Percentiles rank a stretch among this genome's conserved stretches.
These are phyloP conservation scores for Theocolax elegans DNA, from an alignment of 1,140 invertebrate species.

Conservation along the genomic window DNA sequence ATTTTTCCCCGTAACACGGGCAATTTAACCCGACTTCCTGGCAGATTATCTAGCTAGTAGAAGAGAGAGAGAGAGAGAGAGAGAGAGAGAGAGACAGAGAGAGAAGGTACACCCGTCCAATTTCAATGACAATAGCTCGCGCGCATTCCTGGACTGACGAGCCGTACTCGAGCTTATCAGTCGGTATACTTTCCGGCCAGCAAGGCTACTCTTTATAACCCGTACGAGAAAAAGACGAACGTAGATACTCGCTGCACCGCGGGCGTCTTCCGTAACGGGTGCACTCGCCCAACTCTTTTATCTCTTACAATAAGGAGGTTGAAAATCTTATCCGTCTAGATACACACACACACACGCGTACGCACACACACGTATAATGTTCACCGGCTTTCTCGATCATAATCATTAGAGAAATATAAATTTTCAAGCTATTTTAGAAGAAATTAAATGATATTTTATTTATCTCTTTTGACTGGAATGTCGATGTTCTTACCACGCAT, in stretches of 20 bases:
- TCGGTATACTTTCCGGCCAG: neutral
- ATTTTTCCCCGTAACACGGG: constrained; percentile 21
- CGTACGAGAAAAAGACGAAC: too few relatives aligned
- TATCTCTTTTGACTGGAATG: too few relatives aligned
- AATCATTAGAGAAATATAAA: too few relatives aligned
- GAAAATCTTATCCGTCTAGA: too few relatives aligned
- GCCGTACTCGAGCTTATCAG: constrained; percentile 18
- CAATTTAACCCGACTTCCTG: constrained; percentile 21
- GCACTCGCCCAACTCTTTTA: neutral
- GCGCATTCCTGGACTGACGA: neutral
- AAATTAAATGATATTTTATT: too few relatives aligned
- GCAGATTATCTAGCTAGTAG: constrained; percentile 3
- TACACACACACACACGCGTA: too few relatives aligned
- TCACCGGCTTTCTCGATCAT: too few relatives aligned
- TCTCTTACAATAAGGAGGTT: too few relatives aligned
- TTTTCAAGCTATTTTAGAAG: too few relatives aligned
- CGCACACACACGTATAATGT: too few relatives aligned
- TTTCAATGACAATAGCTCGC: constrained; percentile 25
- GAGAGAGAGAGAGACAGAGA: neutral
- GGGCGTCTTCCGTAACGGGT: constrained; percentile 1
- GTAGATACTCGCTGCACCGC: neutral
- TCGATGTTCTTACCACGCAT: too few relatives aligned
- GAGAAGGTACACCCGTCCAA: neutral
- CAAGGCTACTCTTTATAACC: too few relatives aligned
- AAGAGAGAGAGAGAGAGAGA: neutral